Evolutionary conservation across 2,113 vertebrate genomes (phyloP).

Genomic region (Cephalopholis sonnerati): DNA sequence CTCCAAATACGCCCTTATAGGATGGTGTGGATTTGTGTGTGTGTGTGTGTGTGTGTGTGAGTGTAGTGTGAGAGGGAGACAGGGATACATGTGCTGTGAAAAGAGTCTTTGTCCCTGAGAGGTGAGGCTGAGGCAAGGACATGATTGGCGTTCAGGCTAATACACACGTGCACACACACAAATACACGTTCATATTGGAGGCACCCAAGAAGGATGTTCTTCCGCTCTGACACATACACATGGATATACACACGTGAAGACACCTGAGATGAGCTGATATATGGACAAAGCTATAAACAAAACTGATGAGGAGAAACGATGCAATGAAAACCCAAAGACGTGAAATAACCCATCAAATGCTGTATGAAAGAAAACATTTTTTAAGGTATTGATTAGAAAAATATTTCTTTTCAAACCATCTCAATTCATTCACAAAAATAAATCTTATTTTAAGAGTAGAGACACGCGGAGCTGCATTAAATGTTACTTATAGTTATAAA

Average conservation of each 20-base stretch:
- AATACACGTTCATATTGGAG: background rate
- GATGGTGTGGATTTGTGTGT: slow-evolving; percentile 36
- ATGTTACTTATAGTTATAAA: background rate
- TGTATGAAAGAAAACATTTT: background rate
- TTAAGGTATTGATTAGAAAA: background rate
- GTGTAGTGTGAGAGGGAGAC: background rate
- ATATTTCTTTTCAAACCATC: background rate
- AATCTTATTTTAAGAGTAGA: background rate
- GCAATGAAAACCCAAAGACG: background rate
- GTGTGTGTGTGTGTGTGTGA: slow-evolving; percentile 21
- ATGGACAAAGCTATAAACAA: slow-evolving; percentile 3
- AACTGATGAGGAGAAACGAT: background rate
- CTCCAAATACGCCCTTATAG: slow-evolving; percentile 67
- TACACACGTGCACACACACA: slow-evolving; percentile 6
- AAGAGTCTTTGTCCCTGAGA: slow-evolving; percentile 75
- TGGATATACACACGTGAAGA: background rate
- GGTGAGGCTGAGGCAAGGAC: slow-evolving; percentile 68
- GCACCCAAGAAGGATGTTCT: background rate
- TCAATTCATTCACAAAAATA: background rate
- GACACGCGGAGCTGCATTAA: too few relatives aligned
- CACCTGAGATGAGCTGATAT: background rate
- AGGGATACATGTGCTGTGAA: slow-evolving; percentile 60
- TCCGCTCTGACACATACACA: background rate
- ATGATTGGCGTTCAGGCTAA: slow-evolving; percentile 34
- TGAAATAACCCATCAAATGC: background rate